These are phyloP conservation scores for Ophioninae sp. DNA, from an alignment of 2,888 invertebrate species.

Conservation along the genomic window DNA sequence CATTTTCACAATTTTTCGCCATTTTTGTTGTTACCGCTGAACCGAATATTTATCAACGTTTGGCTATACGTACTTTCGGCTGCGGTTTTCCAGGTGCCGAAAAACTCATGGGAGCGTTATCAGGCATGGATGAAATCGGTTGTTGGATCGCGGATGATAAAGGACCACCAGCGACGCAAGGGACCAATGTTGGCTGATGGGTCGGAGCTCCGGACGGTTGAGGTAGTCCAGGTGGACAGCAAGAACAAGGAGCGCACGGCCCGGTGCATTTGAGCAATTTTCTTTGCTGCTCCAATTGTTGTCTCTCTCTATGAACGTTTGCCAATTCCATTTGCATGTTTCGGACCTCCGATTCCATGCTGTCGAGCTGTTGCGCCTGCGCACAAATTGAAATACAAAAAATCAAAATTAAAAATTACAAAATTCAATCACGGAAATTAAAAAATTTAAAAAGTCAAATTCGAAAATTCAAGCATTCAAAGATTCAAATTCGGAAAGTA, in stretches of 20 bases:
- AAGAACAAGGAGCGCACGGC: conserved; percentile 76
- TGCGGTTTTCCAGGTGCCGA: conserved; percentile 38
- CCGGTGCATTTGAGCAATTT: conserved; percentile 77
- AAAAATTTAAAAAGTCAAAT: not conserved
- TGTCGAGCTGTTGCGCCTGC: conserved; percentile 84
- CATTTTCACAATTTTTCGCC: not conserved
- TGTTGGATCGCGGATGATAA: conserved; percentile 3
- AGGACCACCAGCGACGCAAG: conserved; percentile 37
- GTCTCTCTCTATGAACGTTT: conserved; percentile 82
- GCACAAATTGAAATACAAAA: conserved; percentile 19
- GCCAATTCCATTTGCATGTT: conserved; percentile 83
- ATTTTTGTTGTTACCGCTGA: not conserved
- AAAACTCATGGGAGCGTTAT: conserved; percentile 4
- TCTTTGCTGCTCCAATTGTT: conserved; percentile 82
- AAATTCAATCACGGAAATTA: too few relatives aligned
- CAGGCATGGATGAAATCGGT: not conserved
- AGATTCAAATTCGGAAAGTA: too few relatives aligned
- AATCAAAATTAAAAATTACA: not conserved
- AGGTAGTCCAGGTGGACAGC: conserved; percentile 70
- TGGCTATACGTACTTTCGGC: not conserved
- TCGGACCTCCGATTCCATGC: conserved; percentile 84
- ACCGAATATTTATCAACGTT: not conserved
- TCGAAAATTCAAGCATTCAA: not conserved
- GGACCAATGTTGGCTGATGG: conserved; percentile 51
- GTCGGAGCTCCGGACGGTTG: conserved; percentile 23